Conservation (phyloP, 2,113 vertebrate species). For the Brachypodius melanocephalos region DNA sequence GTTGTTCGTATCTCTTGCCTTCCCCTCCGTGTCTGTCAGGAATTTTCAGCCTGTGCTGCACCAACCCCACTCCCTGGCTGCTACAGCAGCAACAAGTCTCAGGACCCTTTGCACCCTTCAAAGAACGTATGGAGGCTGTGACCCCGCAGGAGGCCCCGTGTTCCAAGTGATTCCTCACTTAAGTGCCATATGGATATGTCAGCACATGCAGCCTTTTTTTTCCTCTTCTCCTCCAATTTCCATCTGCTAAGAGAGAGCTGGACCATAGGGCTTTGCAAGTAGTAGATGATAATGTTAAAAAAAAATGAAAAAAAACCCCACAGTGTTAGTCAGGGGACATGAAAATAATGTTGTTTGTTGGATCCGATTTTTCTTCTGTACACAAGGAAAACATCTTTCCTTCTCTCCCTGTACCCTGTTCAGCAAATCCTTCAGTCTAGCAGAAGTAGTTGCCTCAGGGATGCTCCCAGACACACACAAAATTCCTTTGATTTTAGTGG, state of each 20-base stretch:
- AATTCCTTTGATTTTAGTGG: not conserved
- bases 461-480: not conserved
- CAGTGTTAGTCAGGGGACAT: not conserved
- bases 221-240: not conserved
- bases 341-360: constrained; percentile 18
- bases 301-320: not conserved
- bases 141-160: constrained; percentile 8
- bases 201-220: constrained; percentile 44
- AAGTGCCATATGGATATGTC: constrained; percentile 58
- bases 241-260: constrained; percentile 53
- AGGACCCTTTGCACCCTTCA: constrained; percentile 49
- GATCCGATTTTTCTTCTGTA: not conserved
- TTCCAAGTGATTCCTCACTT: constrained; percentile 65
- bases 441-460: not conserved
- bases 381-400: not conserved
- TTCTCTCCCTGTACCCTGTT: not conserved
- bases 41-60: constrained; percentile 13
- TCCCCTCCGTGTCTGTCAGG: not conserved
- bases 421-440: not conserved
- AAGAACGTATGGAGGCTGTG: constrained; percentile 60
- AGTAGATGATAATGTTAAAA: constrained; percentile 50
- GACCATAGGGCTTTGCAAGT: constrained; percentile 20
- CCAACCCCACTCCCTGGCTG: not conserved
- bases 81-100: constrained; percentile 50
- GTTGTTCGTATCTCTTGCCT: not conserved